These are phyloP conservation scores for Eubucco bourcierii DNA, from an alignment of 2,113 vertebrate genomes.

Conservation along the genomic window DNA sequence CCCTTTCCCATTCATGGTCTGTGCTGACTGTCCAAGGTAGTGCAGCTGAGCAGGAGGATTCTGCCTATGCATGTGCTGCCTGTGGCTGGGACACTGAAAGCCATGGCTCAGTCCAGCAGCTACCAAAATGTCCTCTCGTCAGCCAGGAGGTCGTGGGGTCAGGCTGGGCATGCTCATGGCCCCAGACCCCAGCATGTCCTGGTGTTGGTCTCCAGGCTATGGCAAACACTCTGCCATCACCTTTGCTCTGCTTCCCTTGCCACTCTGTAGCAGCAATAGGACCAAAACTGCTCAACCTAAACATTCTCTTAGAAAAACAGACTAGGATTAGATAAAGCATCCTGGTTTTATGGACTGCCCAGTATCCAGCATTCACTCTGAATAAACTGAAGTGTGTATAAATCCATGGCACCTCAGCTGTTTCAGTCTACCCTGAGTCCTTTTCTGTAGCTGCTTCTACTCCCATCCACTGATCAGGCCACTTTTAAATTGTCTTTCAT, in stretches of 20 bases:
- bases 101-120: not conserved
- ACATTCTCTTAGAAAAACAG: not conserved
- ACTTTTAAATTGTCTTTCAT: not conserved
- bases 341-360: not conserved
- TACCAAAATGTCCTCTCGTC: not conserved
- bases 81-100: too few species aligned
- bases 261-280: not conserved
- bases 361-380: not conserved
- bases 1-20: not conserved
- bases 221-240: not conserved
- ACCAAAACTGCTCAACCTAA: not conserved
- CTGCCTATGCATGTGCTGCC: fast-evolving
- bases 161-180: not conserved
- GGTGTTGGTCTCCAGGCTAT: not conserved
- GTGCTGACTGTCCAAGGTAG: not conserved
- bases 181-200: not conserved
- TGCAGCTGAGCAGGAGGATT: fast-evolving
- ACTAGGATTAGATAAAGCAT: not conserved
- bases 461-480: not conserved
- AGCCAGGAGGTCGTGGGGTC: not conserved
- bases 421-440: not conserved
- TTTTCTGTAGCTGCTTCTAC: not conserved
- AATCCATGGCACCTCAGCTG: not conserved
- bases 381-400: not conserved
- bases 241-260: not conserved